phyloP scores from a whole-genome alignment of 2,113 vertebrate species.

The Mirounga angustirostris region DNA sequence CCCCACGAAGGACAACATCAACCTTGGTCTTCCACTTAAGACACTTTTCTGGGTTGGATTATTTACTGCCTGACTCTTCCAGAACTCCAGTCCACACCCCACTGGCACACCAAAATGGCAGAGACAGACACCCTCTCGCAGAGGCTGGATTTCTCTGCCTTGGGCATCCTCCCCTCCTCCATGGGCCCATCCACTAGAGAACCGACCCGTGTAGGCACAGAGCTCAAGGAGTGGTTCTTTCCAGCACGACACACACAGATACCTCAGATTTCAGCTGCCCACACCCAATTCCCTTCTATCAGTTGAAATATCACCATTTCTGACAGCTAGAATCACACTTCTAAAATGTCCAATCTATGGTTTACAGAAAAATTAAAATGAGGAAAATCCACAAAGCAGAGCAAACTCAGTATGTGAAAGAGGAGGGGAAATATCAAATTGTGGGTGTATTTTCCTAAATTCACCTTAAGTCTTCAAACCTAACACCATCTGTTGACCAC shows the following conservation, averaged over 20 bases:
- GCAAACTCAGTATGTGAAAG: not conserved
- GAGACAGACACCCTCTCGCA: not conserved
- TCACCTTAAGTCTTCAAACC: not conserved
- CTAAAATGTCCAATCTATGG: not conserved
- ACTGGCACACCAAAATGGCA: not conserved
- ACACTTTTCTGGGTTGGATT: not conserved
- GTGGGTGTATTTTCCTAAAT: not conserved
- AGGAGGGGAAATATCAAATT: not conserved
- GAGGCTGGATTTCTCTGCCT: not conserved
- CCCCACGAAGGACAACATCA: not conserved
- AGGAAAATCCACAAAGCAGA: not conserved
- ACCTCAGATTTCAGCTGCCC: not conserved
- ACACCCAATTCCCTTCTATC: not conserved
- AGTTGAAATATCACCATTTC: not conserved
- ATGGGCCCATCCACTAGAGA: not conserved
- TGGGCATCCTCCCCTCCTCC: no score
- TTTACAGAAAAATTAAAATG: not conserved
- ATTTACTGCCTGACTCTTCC: not conserved
- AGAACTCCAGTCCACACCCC: not conserved
- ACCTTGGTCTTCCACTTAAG: not conserved
- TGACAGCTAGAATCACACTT: not conserved
- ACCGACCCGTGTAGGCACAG: not conserved
- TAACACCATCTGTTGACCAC: not conserved
- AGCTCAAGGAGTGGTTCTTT: not conserved
- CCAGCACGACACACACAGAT: rapidly evolving